Conservation (phyloP, 2,888 invertebrate species). For the Stenchaetothrips biformis region DNA sequence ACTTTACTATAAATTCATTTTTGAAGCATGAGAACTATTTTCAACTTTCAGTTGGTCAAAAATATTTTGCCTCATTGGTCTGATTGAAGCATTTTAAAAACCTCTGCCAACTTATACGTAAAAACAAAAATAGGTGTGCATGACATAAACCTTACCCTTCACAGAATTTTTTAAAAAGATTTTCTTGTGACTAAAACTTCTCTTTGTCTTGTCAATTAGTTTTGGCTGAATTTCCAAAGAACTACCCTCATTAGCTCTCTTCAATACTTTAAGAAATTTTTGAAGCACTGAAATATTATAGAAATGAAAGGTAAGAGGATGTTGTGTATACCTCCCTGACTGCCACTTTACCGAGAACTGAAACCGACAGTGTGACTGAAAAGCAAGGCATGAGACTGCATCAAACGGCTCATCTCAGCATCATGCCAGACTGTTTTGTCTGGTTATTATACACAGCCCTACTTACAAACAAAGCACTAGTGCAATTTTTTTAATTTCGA, state of each 20-base stretch:
- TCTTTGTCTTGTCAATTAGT: constrained; percentile 5
- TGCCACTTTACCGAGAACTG: constrained; percentile 4
- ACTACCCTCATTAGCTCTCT: background rate
- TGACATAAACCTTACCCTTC: background rate
- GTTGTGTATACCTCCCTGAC: background rate
- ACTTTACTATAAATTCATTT: no score
- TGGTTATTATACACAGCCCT: constrained; percentile 10
- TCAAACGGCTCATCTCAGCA: constrained; percentile 5
- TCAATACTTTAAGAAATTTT: constrained; percentile 2
- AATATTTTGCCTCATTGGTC: background rate
- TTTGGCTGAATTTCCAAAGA: background rate
- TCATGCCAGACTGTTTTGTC: background rate
- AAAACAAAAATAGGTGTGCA: background rate
- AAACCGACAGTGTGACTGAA: constrained; percentile 19
- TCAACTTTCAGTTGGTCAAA: no score
- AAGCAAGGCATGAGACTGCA: constrained; percentile 24
- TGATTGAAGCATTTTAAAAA: background rate
- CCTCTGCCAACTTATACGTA: background rate
- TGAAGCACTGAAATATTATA: background rate
- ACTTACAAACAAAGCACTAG: background rate
- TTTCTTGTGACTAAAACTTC: background rate
- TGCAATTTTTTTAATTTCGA: background rate
- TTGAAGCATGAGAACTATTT: no score
- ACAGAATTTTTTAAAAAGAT: background rate
- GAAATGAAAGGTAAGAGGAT: background rate